Conservation (phyloP, 1,140 invertebrate genomes). For the Solenopsis fugax region DNA sequence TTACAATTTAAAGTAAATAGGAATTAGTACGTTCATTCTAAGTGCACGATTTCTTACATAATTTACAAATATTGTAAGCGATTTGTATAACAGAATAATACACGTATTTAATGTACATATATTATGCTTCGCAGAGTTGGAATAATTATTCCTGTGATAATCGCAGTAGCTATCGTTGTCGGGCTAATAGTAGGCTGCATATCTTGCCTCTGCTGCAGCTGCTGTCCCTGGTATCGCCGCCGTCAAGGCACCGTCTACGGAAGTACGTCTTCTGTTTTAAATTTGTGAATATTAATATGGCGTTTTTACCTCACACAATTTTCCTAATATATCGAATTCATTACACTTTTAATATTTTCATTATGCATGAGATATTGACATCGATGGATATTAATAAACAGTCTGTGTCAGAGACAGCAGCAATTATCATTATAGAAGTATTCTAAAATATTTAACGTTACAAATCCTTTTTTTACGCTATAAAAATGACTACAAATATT, state of each 20-base stretch:
- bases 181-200: conserved; percentile 76
- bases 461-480: background rate
- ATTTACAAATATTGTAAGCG: background rate
- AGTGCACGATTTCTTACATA: background rate
- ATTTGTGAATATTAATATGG: background rate
- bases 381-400: background rate
- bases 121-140: conserved; percentile 69
- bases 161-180: conserved; percentile 53
- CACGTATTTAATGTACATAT: background rate
- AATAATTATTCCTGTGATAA: conserved; percentile 66
- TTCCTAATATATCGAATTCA: background rate
- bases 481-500: background rate
- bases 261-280: conserved; percentile 71
- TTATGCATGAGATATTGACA: background rate
- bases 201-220: conserved; percentile 81
- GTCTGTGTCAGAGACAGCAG: conserved; percentile 44
- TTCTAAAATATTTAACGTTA: background rate
- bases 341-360: background rate
- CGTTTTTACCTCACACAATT: background rate
- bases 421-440: background rate
- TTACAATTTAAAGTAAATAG: background rate
- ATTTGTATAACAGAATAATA: background rate
- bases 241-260: conserved; percentile 82
- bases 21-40: background rate
- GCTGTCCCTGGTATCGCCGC: conserved; percentile 81